Percentiles rank a stretch among this genome's conserved stretches.
Evolutionary conservation across 1,140 invertebrate species (phyloP).

Genomic region (Drosophila ohnishii): DNA sequence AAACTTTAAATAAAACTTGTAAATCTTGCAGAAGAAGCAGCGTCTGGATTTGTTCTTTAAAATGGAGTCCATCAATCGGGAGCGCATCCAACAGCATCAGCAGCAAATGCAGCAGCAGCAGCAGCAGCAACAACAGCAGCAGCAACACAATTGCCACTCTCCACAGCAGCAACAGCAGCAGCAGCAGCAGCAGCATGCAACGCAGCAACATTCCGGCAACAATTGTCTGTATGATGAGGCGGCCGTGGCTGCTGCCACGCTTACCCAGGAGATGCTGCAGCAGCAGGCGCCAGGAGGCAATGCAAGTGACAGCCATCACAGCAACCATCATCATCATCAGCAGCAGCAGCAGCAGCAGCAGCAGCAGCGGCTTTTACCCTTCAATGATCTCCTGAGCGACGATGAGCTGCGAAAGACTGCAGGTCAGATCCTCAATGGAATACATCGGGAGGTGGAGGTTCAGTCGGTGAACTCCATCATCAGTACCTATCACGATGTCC

Average conservation of each 20-base stretch:
- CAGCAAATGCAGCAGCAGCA: conserved; percentile 45
- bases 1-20: background rate
- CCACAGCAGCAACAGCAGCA: conserved; percentile 44
- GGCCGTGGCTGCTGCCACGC: conserved; percentile 65
- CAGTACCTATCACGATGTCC: conserved; percentile 77
- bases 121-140: conserved; percentile 63
- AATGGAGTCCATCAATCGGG: conserved; percentile 81
- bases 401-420: conserved; percentile 83
- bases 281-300: conserved; percentile 32
- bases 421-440: conserved; percentile 83
- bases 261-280: conserved; percentile 76
- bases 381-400: conserved; percentile 74
- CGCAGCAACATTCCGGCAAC: conserved; percentile 25
- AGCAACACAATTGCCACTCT: conserved; percentile 27
- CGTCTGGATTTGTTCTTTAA: conserved; percentile 82
- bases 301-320: conserved; percentile 2
- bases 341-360: background rate
- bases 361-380: conserved; percentile 67
- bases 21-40: conserved; percentile 74
- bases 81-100: conserved; percentile 76
- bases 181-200: conserved; percentile 23
- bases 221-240: conserved; percentile 73
- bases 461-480: conserved; percentile 82
- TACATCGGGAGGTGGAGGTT: conserved; percentile 83
- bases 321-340: conserved; percentile 30